Evolutionary conservation across 2,888 invertebrate species (phyloP).

Genomic region (Fragum fragum): DNA sequence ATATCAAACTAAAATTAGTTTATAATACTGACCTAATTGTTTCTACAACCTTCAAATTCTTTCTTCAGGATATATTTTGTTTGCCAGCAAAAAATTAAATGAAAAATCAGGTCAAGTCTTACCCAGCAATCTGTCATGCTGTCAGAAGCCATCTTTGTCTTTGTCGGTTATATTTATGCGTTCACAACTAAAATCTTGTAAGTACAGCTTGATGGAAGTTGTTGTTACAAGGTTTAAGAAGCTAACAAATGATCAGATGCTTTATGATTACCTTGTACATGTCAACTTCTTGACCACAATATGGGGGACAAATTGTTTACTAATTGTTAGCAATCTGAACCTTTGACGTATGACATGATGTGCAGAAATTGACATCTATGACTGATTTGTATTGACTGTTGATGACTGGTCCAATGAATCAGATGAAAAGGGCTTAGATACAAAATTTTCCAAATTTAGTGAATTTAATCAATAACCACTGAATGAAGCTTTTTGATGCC

Average conservation of each 20-base stretch:
- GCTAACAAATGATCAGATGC: background rate
- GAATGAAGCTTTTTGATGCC: too few relatives aligned
- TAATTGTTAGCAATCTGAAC: slow-evolving; percentile 27
- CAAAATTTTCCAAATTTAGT: too few relatives aligned
- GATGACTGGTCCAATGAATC: background rate
- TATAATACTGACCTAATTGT: too few relatives aligned
- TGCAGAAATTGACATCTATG: background rate
- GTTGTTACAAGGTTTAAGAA: too few relatives aligned
- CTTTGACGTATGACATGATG: slow-evolving; percentile 1
- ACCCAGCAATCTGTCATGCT: background rate
- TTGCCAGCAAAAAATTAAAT: too few relatives aligned
- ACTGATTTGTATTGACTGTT: background rate
- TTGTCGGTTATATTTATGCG: background rate
- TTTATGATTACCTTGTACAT: background rate
- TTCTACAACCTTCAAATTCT: too few relatives aligned
- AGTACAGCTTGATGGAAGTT: too few relatives aligned
- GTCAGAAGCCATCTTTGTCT: background rate
- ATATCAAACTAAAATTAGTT: too few relatives aligned
- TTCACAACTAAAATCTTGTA: too few relatives aligned
- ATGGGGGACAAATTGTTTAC: slow-evolving; percentile 20
- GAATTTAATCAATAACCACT: too few relatives aligned
- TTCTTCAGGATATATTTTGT: background rate
- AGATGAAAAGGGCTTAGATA: background rate
- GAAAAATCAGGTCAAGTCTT: background rate
- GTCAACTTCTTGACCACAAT: slow-evolving; percentile 1